These are phyloP conservation scores for Oncorhynchus tshawytscha DNA, from an alignment of 2,113 vertebrate species.

Conservation along the genomic window DNA sequence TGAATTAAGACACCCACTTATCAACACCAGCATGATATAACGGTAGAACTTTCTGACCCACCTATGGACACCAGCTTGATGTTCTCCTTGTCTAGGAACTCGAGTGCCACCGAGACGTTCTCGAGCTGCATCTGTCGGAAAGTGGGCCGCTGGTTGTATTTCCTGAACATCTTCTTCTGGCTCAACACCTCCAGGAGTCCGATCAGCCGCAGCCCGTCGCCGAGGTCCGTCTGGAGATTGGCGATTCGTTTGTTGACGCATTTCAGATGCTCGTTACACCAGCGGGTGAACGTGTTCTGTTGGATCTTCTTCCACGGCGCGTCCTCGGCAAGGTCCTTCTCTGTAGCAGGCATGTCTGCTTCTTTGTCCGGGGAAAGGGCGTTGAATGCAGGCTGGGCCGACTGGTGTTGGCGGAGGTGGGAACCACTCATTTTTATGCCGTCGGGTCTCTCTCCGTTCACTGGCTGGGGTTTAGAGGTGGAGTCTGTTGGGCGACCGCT, in stretches of 20 bases:
- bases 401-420: slow-evolving; percentile 81
- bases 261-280: slow-evolving; percentile 85
- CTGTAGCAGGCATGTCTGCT: slow-evolving; percentile 78
- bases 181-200: slow-evolving; percentile 84
- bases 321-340: slow-evolving; percentile 85
- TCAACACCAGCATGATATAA: too few relatives aligned
- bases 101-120: slow-evolving; percentile 85
- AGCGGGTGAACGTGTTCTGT: slow-evolving; percentile 84
- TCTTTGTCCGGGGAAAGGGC: slow-evolving; percentile 65
- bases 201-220: slow-evolving; percentile 84
- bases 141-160: slow-evolving; percentile 85
- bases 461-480: slow-evolving; percentile 70
- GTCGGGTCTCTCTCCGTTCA: slow-evolving; percentile 73
- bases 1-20: too few relatives aligned
- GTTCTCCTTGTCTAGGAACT: slow-evolving; percentile 84
- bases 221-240: slow-evolving; percentile 81
- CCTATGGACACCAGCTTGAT: slow-evolving; percentile 87
- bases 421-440: slow-evolving; percentile 83
- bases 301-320: slow-evolving; percentile 87
- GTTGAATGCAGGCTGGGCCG: slow-evolving; percentile 76
- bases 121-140: slow-evolving; percentile 89
- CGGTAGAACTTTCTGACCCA: slow-evolving; percentile 49
- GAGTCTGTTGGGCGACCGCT: slow-evolving; percentile 63
- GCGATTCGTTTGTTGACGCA: slow-evolving; percentile 82
- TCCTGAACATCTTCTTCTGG: slow-evolving; percentile 88